A percentile compares a stretch with the other conserved stretches of the same genome.
phyloP scores from a whole-genome alignment of 2,888 invertebrate genomes.

The Caenorhabditis zanzibari region DNA sequence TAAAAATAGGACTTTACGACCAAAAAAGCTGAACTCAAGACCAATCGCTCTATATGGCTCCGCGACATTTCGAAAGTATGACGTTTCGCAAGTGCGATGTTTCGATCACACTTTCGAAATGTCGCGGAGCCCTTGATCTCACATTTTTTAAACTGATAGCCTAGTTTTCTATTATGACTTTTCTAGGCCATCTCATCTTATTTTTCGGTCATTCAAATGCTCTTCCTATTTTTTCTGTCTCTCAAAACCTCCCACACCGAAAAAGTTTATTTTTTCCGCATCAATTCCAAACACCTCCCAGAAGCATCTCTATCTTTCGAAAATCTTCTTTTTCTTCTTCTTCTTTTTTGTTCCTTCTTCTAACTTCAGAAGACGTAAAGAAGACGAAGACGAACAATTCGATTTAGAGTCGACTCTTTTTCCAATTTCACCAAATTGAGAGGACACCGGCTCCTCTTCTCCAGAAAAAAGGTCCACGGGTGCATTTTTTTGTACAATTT shows the following conservation, averaged over 20 bases:
- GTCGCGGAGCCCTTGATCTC: no score
- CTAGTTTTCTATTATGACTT: no score
- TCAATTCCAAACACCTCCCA: slow-evolving; percentile 8
- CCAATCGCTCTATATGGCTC: no score
- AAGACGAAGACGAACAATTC: slow-evolving; percentile 41
- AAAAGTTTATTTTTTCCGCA: neutral
- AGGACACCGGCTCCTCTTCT: slow-evolving; percentile 19
- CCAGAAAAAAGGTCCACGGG: neutral
- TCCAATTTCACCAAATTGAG: slow-evolving; percentile 34
- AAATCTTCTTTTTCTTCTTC: slow-evolving; percentile 24
- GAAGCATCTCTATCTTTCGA: neutral
- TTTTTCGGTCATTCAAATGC: neutral
- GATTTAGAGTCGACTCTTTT: slow-evolving; percentile 36
- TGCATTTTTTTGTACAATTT: slow-evolving; percentile 32
- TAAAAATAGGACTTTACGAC: no score
- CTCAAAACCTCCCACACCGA: neutral
- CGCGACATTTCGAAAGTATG: no score
- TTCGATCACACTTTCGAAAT: no score
- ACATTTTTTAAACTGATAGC: no score
- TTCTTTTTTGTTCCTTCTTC: slow-evolving; percentile 27
- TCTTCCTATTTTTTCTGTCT: neutral
- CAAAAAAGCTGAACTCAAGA: no score
- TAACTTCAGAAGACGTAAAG: slow-evolving; percentile 27
- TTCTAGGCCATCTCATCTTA: no score
- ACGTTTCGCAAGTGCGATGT: no score